Base-by-base conservation (phyloP, 2,113 vertebrate species). In the Labeo rohita region DNA sequence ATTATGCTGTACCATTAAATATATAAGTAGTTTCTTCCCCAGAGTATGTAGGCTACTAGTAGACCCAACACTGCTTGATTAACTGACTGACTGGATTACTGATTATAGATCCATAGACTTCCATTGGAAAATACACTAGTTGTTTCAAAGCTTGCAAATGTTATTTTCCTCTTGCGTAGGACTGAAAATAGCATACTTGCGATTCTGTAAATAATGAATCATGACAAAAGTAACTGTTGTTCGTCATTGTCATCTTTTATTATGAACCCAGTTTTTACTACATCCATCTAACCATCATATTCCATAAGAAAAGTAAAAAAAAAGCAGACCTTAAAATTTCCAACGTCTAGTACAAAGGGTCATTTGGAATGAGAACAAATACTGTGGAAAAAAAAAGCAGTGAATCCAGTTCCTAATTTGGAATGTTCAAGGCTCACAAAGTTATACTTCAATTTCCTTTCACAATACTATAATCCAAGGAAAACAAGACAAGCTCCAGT, bases 401-500 rank as follows among this genome's bases (percentile, higher is more conserved):
- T 47, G 13, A 88, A 77, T 94, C 92, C 89, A 93, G 91, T 93
- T 91, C 87, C 59, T 90, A 87, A 80, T 63, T 87, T 90, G 93
- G 91, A 94, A 93, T 94, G 93, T 93, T 90, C 8, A 89, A 92
- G 91, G 90, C 85, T 83, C 82, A 84, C 21, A 84, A 56, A 18
- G 11, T 43, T 73, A 16, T 45, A 59, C 68, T 83, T 83, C 81
- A 56, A 34, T 66, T 65, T 52, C 74, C 49, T 73, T 43, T 45
- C 43, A 80, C 39, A 47, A 65, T 47, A 70, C 82, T 86, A 49
- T 15, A 59, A 76, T 87, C 88, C 87, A 93, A 91, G 86, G 76
- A 90, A 88, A 93, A 92, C 83, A 90, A 85, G 12, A 73, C 86
- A 28, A n/a, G 78, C 84, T 90, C 87, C 88, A 90, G 86, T 89